These are phyloP conservation scores for Ecliptopera silaceata DNA, from an alignment of 2,888 invertebrate species.

Conservation along the genomic window DNA sequence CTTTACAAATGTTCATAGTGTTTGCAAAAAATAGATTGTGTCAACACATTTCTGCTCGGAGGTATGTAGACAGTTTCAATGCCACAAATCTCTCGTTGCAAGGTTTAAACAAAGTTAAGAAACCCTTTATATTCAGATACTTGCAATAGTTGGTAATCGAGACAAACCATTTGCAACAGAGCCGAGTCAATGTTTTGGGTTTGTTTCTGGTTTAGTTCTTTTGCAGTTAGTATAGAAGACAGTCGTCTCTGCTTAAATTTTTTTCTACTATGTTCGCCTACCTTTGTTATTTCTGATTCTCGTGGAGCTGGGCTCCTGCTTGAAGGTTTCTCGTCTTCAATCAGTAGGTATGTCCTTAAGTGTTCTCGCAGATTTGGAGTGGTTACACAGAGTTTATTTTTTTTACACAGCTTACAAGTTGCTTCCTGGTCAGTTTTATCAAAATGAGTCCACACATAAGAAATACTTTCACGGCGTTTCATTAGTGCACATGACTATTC, in stretches of 20 bases:
- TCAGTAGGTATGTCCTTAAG: conserved; percentile 17
- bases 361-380: conserved; percentile 17
- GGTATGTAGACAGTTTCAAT: conserved; percentile 20
- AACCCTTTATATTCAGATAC: conserved; percentile 18
- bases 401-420: conserved; percentile 16
- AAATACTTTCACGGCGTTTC: conserved; percentile 5
- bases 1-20: no score
- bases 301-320: conserved; percentile 4
- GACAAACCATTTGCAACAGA: conserved; percentile 21
- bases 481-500: no score
- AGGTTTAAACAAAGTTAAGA: conserved; percentile 22
- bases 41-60: conserved; percentile 23
- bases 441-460: conserved; percentile 20
- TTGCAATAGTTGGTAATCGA: conserved; percentile 11
- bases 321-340: conserved; percentile 10
- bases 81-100: conserved; percentile 18
- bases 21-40: conserved; percentile 23
- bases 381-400: conserved; percentile 19
- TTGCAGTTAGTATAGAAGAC: conserved; percentile 9
- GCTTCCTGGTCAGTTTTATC: conserved; percentile 22
- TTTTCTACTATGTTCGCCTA: conserved; percentile 5
- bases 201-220: conserved; percentile 20
- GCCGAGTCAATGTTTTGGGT: conserved; percentile 19
- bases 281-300: background rate
- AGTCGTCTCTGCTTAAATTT: conserved; percentile 8